Conservation (phyloP, 2,888 invertebrate genomes). For the Drosophila demipolita region DNA sequence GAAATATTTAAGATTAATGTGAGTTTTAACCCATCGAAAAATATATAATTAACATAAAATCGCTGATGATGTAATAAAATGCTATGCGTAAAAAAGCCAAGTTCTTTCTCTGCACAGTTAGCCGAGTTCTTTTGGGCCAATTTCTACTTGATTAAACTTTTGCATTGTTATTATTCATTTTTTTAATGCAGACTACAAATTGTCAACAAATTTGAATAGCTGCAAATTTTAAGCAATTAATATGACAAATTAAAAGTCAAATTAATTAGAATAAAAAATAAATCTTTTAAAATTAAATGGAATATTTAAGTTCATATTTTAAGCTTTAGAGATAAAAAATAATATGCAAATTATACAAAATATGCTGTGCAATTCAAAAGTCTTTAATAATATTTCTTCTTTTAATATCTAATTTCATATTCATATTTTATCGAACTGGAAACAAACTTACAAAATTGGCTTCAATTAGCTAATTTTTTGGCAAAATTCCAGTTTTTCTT, state of each 20-base stretch:
- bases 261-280: neutral
- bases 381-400: no score
- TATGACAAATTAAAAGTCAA: neutral
- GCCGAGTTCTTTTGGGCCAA: neutral
- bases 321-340: no score
- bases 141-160: neutral
- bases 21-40: neutral
- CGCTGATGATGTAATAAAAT: neutral
- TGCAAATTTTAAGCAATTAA: neutral
- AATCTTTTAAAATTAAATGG: neutral
- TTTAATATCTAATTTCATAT: no score
- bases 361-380: no score
- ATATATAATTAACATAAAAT: neutral
- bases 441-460: no score
- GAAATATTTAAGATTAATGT: neutral
- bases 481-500: no score
- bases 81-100: neutral
- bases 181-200: neutral
- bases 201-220: neutral
- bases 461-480: no score
- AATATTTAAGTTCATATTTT: neutral
- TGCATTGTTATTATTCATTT: neutral
- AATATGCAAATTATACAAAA: no score
- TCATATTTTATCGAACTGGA: no score
- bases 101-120: neutral